These are phyloP conservation scores for Sebastes steindachneri DNA, from an alignment of 2,797 vertebrate species.

Conservation along the genomic window DNA sequence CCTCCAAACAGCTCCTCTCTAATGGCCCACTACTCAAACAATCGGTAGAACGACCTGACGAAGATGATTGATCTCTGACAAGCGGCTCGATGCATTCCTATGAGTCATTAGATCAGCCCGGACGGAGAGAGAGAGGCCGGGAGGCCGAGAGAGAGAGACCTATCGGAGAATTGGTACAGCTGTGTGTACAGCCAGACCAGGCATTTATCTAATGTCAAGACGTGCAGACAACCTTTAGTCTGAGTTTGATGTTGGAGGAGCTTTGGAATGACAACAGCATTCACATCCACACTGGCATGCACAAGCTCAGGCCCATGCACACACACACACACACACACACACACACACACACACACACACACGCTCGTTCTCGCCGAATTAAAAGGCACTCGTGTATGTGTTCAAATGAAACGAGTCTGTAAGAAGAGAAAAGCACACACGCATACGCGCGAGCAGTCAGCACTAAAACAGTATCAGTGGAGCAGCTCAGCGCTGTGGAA, in stretches of 20 bases:
- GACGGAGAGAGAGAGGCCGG: conserved; percentile 61
- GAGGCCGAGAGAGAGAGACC: conserved; percentile 68
- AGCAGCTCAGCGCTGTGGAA: conserved; percentile 56
- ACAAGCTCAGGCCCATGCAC: neutral
- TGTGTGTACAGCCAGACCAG: conserved; percentile 77
- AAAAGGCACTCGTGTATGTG: conserved; percentile 12
- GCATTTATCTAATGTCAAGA: conserved; percentile 84
- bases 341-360: neutral
- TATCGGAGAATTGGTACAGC: conserved; percentile 82
- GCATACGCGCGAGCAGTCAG: conserved; percentile 24
- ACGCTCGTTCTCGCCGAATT: too few species aligned
- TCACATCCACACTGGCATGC: conserved; percentile 27
- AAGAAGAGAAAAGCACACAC: conserved; percentile 23
- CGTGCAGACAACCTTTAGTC: conserved; percentile 82
- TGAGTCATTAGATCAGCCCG: conserved; percentile 86
- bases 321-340: conserved; percentile 11
- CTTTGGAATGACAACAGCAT: conserved; percentile 76
- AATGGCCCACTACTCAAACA: conserved; percentile 87
- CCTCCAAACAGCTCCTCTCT: conserved; percentile 88
- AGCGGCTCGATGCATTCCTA: conserved; percentile 84
- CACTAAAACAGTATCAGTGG: conserved; percentile 55
- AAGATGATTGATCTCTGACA: conserved; percentile 89
- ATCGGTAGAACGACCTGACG: conserved; percentile 84
- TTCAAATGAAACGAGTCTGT: conserved; percentile 44
- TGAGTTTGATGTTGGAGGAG: conserved; percentile 76